Base-by-base conservation (phyloP, 2,113 vertebrate genomes). In the Falco punctatus region DNA sequence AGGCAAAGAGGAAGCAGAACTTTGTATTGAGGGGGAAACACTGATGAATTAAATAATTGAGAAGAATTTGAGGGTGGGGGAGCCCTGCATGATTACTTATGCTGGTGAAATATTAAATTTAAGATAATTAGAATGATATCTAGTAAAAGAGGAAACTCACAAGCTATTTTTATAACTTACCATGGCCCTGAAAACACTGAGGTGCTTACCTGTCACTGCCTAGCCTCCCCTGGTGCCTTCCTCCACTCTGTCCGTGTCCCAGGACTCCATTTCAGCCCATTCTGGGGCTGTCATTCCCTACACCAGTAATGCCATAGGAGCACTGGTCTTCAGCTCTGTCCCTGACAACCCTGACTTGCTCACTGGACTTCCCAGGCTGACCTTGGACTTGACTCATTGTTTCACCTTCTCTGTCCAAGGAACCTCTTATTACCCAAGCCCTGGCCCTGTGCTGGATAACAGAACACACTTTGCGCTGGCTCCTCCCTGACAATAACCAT, bases 371-470 rank as follows among this genome's bases (percentile, higher is more conserved):
- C 42, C 38, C 42, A 92, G 42, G 13, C 46, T 92, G 38, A 75
- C 23, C 26, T 49, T 65, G 33, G 44, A 10, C 28, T 59, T 71
- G 22, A 42, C 3, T 20, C 6, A 17, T 11, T 27, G 23, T 77
- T 80, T 54, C 49, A 57, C 22, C 5, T 52, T 54, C 12, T 65
- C 24, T n/a, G 15, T 28, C 16, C 21, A 44, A 73, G 46, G 30
- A 92, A 51, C 4, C 23, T 35, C 23, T 44, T 51, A 12, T 13
- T 40, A 66, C 8, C 15, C 11, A 1, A 1, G 2, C 3, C 4
- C 26, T 61, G 61, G 24, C 5, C 5, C 28, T 48, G 4, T 1
- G 2, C 0, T 1, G 6, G 11, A 2, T 35, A 74, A 8, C 1
- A 5, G 15, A 86, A 18, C 27, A 58, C 79, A 6, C 4, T 4